These are phyloP conservation scores for Rhynchotus rufescens DNA, from an alignment of 2,797 vertebrate species.

Conservation along the genomic window DNA sequence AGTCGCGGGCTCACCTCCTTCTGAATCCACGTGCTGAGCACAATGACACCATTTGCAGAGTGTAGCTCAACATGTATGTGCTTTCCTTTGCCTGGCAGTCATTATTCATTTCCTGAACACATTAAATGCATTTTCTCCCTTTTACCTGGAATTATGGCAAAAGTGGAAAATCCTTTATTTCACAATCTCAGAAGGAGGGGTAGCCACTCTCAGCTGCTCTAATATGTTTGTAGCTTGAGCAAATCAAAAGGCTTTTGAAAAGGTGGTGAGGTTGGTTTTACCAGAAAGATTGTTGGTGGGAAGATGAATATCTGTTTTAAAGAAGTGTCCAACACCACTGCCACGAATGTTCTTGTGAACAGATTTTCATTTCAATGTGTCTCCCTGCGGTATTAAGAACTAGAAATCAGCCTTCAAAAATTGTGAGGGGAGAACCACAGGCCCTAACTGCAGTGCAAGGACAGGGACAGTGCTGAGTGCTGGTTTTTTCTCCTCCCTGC, in stretches of 20 bases:
- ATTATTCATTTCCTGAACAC: not conserved
- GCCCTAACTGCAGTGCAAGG: not conserved
- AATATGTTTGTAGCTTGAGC: not conserved
- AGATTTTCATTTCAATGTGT: not conserved
- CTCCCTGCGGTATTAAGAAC: not conserved
- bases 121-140: not conserved
- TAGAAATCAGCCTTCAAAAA: not conserved
- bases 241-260: not conserved
- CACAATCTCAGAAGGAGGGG: not conserved
- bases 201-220: not conserved
- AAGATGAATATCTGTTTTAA: not conserved
- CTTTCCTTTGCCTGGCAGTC: not conserved
- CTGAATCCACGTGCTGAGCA: not conserved
- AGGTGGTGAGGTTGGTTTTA: not conserved
- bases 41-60: not conserved
- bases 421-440: not conserved
- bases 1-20: not conserved
- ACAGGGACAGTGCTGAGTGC: not conserved
- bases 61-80: not conserved
- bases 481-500: not conserved
- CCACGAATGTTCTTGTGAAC: not conserved
- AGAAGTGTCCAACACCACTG: not conserved
- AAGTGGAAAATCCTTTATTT: not conserved
- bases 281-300: not conserved
- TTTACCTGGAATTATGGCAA: not conserved